phyloP scores from a whole-genome alignment of 2,888 invertebrate species.

The Dinocampus coccinellae region DNA sequence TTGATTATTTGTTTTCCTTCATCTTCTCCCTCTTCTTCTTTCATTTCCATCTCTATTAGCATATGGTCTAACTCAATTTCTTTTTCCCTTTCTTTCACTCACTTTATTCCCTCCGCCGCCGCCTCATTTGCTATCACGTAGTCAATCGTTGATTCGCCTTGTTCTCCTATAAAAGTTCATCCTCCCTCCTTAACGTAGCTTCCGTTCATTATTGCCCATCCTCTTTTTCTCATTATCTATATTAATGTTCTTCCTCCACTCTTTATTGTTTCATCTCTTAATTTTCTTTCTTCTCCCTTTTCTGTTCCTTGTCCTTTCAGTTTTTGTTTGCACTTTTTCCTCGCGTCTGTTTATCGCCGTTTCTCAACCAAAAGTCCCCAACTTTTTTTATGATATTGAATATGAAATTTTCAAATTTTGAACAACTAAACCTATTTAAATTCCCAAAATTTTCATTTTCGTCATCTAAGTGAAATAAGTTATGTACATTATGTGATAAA shows the following conservation, averaged over 20 bases:
- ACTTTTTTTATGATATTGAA: conserved; percentile 1
- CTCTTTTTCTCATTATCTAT: too few relatives aligned
- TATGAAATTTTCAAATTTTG: conserved; percentile 17
- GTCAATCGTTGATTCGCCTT: conserved; percentile 30
- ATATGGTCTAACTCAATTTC: conserved; percentile 23
- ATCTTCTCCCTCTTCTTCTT: neutral
- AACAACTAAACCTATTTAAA: conserved; percentile 1
- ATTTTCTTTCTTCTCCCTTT: too few relatives aligned
- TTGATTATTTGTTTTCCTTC: conserved; percentile 5
- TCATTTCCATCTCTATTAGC: neutral
- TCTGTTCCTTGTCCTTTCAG: too few relatives aligned
- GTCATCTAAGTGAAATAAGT: neutral
- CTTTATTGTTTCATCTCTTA: too few relatives aligned
- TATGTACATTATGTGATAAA: conserved; percentile 7
- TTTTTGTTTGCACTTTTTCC: too few relatives aligned
- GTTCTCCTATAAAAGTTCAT: conserved; percentile 29
- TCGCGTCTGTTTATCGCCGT: too few relatives aligned
- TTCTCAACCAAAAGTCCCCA: too few relatives aligned
- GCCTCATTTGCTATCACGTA: conserved; percentile 20
- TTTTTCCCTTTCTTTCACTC: neutral
- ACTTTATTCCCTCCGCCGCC: conserved; percentile 1
- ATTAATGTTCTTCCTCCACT: too few relatives aligned
- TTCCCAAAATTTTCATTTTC: conserved; percentile 1
- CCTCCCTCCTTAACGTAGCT: too few relatives aligned
- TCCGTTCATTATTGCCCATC: too few relatives aligned